Base-by-base conservation (phyloP, 2,113 vertebrate species). In the Dinomys branickii region DNA sequence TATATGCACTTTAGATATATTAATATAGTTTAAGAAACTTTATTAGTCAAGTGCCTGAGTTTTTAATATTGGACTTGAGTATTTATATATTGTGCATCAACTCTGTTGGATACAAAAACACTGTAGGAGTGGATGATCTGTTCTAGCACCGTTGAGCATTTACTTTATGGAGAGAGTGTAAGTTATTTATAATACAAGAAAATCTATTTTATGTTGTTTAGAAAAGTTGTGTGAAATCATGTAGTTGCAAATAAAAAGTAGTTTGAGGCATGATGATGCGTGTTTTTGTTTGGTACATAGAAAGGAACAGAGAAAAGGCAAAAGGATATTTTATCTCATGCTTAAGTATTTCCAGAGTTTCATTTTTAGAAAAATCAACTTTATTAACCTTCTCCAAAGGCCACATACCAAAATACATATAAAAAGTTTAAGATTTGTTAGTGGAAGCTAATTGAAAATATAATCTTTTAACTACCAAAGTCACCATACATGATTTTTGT, bases 41-140 rank as follows among this genome's bases (percentile, higher is more conserved):
- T 98, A 97, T 97, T 98, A 98, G 97, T 97, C 97, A 98, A 98
- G 97, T 98, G 97, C 97, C 97, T 98, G 96, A 97, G 96, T 97
- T 98, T 98, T 97, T 97, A 97, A 97, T 97, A 98, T 97, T 98
- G 96, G 88, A 97, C 90, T 98, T 97, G 96, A 97, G 96, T 98
- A 98, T 98, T 98, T 98, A 97, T 98, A 98, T 97, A 97, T 97
- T 98, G 97, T 98, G 96, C 95, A 97, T 97, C 96, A 96, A 94
- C 96, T 97, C 82, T 96, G 96, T 97, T 97, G 94, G 41, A 97
- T 98, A 97, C 52, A 11, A 95, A 91, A 96, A 97, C 95, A 96
- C 95, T 96, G 96, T 96, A 98, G 97, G 91, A 97, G 88, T 92
- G 94, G 96, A 69, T 50, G 35, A 91, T 97, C 50, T 97, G 90